Percentiles rank a stretch among this genome's conserved stretches.
Conservation (phyloP, 2,797 vertebrate species). For the Amblyopsis hoosieri region DNA sequence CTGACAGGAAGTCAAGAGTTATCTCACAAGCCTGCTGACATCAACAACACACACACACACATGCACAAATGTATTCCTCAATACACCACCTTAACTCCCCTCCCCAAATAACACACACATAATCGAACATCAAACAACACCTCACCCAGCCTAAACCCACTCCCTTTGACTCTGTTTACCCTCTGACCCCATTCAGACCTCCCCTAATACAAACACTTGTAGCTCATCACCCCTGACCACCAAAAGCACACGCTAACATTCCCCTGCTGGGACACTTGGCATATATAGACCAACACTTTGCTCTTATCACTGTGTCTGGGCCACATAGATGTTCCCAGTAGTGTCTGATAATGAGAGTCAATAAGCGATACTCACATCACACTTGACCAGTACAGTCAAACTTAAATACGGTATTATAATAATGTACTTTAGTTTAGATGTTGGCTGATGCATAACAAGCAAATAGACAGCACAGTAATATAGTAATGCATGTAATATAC, state of each 20-base stretch:
- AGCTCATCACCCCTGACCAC: constrained; percentile 50
- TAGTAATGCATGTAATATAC: no score
- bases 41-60: constrained; percentile 23
- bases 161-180: constrained; percentile 48
- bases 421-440: no score
- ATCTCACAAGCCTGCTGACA: constrained; percentile 45
- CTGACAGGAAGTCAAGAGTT: constrained; percentile 51
- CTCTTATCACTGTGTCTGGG: constrained; percentile 12
- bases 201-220: constrained; percentile 59
- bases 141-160: constrained; percentile 28
- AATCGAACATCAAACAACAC: constrained; percentile 61
- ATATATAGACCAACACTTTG: constrained; percentile 13
- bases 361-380: no score
- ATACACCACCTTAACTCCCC: constrained; percentile 1
- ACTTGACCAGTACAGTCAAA: no score
- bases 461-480: no score
- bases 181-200: constrained; percentile 56
- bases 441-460: no score
- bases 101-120: constrained; percentile 34
- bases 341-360: no score
- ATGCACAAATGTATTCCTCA: background rate
- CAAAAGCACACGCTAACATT: constrained; percentile 41
- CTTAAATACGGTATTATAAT: no score
- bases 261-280: constrained; percentile 7
- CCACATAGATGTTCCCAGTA: background rate